Evolutionary conservation across 2,888 invertebrate genomes (phyloP), one percentile per base, ranked within the genome.

Genomic region (Heliconius ethilla): DNA sequence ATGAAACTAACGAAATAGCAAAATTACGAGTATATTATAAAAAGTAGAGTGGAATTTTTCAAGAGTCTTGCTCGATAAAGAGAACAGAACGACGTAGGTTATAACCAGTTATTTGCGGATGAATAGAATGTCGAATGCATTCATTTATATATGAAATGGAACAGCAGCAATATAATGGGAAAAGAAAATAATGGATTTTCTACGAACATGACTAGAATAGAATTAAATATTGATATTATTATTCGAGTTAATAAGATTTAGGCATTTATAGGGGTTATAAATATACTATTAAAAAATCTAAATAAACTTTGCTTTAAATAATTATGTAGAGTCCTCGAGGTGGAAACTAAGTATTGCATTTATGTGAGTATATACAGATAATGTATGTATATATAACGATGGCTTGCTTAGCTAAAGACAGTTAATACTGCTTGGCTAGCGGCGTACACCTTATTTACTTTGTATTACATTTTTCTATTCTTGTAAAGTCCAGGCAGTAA

Each of bases 101-200:
- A 73, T 62, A 74, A 74, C 74, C 45, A 74, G 45, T 62, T 45
- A 63, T 63, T 74, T 65, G 59, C n/a, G 72, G 72, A 45, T 63
- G 63, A 74, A 74, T 63, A 65, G 63, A 63, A 62, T 74, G 29
- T 67, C 67, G 74, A 74, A 65, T 74, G 62, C 40, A 73, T 67
- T 70, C 69, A 45, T 40, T 51, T 70, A 27, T 70, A 70, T 45
- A 51, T 70, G 22, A 70, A 70, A 27, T 70, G 29, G 51, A 70
- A 51, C 29, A 33, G 33, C 66, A 10, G 27, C 25, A 65, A 65
- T 33, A 65, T 65, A 65, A 65, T 22, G 37, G 37, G 66, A 33
- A 33, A 67, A 66, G 66, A 37, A 67, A 67, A 67, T 67, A 67
- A 40, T 67, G 37, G 67, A 67, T 67, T 66, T 66, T 66, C 66